Percentiles rank a stretch among this genome's conserved stretches.
phyloP scores from a whole-genome alignment of 2,113 vertebrate genomes.

The Ursus arctos region DNA sequence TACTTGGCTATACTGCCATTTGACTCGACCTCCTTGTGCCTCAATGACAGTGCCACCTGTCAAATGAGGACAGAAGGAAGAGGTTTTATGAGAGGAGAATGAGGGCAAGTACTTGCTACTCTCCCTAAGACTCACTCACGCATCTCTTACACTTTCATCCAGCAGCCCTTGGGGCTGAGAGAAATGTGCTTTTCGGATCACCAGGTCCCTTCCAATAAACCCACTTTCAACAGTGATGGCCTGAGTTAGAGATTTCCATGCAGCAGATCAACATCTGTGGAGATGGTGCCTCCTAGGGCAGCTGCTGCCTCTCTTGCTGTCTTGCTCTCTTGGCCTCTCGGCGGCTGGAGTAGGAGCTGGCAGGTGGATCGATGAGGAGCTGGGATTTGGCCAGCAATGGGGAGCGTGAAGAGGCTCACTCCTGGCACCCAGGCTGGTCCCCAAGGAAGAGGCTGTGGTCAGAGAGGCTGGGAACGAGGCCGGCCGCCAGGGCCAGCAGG shows the following conservation, averaged over 20 bases:
- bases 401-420: not conserved
- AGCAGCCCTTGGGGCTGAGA: not conserved
- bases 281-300: not conserved
- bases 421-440: not conserved
- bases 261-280: not conserved
- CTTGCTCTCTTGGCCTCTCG: not conserved
- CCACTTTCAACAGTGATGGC: not conserved
- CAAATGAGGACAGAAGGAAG: not conserved
- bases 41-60: not conserved
- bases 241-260: not conserved
- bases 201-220: not conserved
- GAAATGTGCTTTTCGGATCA: not conserved
- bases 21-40: not conserved
- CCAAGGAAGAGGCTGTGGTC: slow-evolving; percentile 11
- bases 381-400: not conserved
- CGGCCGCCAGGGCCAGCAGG: not conserved
- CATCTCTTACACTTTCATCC: not conserved
- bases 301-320: not conserved
- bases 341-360: not conserved
- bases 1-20: not conserved
- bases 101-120: not conserved
- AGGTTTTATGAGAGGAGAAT: not conserved
- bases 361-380: not conserved
- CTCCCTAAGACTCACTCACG: not conserved
- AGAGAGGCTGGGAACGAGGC: not conserved